Percentiles rank a stretch among this genome's conserved stretches.
phyloP scores from a whole-genome alignment of 2,113 vertebrate species.

The Pseudorasbora parva region DNA sequence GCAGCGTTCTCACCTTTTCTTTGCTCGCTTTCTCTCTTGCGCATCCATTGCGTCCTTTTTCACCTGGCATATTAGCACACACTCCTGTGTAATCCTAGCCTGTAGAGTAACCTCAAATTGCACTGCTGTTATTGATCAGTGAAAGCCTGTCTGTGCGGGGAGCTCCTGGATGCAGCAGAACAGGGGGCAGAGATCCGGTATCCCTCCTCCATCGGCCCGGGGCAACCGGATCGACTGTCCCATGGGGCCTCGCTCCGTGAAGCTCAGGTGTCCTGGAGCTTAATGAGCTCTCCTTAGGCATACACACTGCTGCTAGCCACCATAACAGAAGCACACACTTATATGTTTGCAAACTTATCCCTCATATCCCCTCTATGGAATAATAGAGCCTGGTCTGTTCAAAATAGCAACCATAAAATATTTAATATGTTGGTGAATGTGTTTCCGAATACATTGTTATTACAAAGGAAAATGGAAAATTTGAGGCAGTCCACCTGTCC shows the following conservation, averaged over 20 bases:
- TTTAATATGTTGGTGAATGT: background rate
- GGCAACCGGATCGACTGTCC: conserved; percentile 20
- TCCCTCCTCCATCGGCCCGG: conserved; percentile 24
- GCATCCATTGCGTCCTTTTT: conserved; percentile 1
- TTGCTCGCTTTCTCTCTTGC: background rate
- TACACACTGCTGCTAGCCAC: background rate
- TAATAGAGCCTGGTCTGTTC: background rate
- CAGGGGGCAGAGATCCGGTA: conserved; percentile 12
- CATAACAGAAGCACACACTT: background rate
- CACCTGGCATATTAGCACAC: background rate
- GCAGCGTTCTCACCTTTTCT: background rate
- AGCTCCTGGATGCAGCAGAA: conserved; percentile 13
- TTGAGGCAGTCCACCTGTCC: background rate
- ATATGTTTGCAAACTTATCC: background rate
- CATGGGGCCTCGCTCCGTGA: background rate
- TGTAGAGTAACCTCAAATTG: background rate
- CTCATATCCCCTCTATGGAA: background rate
- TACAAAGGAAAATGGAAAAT: background rate
- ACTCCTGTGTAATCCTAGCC: conserved; percentile 39
- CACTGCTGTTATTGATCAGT: conserved; percentile 36
- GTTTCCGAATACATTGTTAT: background rate
- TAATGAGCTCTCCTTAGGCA: conserved; percentile 31
- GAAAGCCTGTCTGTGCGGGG: conserved; percentile 29
- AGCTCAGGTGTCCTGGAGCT: conserved; percentile 46
- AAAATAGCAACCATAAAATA: background rate